phyloP scores from a whole-genome alignment of 2,113 vertebrate genomes.

The Leptocoma aspasia region DNA sequence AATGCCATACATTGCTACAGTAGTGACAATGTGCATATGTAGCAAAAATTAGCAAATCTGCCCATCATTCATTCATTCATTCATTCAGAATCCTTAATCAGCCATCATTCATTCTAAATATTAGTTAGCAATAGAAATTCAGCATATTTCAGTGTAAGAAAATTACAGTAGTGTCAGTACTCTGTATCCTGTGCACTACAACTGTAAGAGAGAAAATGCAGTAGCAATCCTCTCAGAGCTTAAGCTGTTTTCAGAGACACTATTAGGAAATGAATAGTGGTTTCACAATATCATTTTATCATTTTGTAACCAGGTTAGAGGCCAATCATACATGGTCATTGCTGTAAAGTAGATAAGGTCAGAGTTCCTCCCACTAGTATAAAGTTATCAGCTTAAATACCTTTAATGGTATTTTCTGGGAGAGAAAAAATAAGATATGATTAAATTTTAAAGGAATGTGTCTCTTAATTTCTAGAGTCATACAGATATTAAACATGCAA shows the following conservation, averaged over 20 bases:
- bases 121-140: not conserved
- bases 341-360: slow-evolving; percentile 22
- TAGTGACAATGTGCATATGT: not conserved
- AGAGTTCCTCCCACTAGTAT: not conserved
- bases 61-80: not conserved
- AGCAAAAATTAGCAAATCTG: not conserved
- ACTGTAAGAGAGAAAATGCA: not conserved
- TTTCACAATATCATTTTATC: slow-evolving; percentile 56
- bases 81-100: not conserved
- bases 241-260: slow-evolving; percentile 29
- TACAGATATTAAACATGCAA: not conserved
- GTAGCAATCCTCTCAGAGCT: not conserved
- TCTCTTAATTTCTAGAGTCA: not conserved
- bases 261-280: slow-evolving; percentile 44
- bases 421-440: not conserved
- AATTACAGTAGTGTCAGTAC: not conserved
- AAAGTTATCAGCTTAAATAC: slow-evolving; percentile 11
- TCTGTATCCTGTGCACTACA: not conserved
- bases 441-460: not conserved
- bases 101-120: not conserved
- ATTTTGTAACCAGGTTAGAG: slow-evolving; percentile 54
- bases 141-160: not conserved
- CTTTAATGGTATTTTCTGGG: not conserved
- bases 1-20: not conserved
- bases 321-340: not conserved